Percentiles rank a stretch among this genome's conserved stretches.
Evolutionary conservation across 2,888 invertebrate species (phyloP).

Genomic region (Papilio gigon): DNA sequence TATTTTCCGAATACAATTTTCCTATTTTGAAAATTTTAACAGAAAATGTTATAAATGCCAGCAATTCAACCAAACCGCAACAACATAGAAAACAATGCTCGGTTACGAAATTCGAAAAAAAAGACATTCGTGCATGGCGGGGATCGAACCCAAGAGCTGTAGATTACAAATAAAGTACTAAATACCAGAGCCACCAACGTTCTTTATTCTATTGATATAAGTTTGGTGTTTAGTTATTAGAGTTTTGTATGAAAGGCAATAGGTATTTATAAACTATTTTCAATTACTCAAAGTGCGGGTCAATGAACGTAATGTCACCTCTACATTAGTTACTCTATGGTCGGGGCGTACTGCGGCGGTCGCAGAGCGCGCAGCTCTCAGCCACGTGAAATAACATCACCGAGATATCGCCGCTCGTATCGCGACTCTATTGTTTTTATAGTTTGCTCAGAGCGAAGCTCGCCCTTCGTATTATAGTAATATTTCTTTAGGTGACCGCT

Average conservation of each 20-base stretch:
- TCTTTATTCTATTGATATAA: too few species aligned
- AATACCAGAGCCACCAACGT: too few species aligned
- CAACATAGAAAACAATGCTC: too few species aligned
- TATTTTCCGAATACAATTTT: neutral
- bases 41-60: neutral
- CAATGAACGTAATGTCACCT: too few species aligned
- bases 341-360: constrained; percentile 53
- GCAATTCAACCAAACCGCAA: neutral
- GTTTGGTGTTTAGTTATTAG: too few species aligned
- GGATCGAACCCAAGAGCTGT: too few species aligned
- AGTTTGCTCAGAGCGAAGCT: constrained; percentile 34
- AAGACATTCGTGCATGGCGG: too few species aligned
- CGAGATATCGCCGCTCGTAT: constrained; percentile 59
- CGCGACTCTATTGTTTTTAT: constrained; percentile 47
- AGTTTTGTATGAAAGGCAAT: too few species aligned
- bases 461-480: constrained; percentile 32
- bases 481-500: constrained; percentile 36
- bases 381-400: constrained; percentile 73
- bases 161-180: too few species aligned
- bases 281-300: too few species aligned
- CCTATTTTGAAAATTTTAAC: neutral
- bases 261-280: too few species aligned
- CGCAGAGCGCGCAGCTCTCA: constrained; percentile 68
- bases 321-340: constrained; percentile 46
- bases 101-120: too few species aligned